Evolutionary conservation across 2,113 vertebrate genomes (phyloP), one percentile per base, ranked within the genome.

Genomic region (Zonotrichia leucophrys): DNA sequence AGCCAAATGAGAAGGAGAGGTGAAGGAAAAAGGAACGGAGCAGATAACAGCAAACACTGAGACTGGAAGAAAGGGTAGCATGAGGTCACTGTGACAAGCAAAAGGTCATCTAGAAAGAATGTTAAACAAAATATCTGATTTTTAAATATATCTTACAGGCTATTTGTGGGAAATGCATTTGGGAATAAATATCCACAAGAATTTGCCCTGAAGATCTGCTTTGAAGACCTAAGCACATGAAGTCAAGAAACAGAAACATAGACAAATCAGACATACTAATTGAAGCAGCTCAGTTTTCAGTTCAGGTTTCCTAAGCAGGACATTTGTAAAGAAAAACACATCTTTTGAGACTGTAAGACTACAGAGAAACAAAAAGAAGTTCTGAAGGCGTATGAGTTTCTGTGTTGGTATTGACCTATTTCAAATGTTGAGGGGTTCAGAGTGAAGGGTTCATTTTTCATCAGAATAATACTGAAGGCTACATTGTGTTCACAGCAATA

Each of bases 141-240:
- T 93, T 92, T 44, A 94, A 97, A 88, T 89, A 70, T 75, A 76
- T 86, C 76, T 96, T 96, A 87, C 63, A 95, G 90, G 70, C 89
- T 91, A 87, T 90, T 93, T 91, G 83, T 91, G 89, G 90, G 72
- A 92, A 94, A 82, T 83, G 55, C 90, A 77, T 94, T 92, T 84
- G 87, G 91, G 77, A 96, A 92, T 90, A 82, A 83, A 96, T 96
- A 92, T 89, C 84, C 92, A 94, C 87, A 95, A 87, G 95, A 96
- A 96, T 96, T 96, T 96, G 95, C 83, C 92, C 92, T 91, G 86
- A 94, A 95, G 91, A 93, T 91, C 86, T 94, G 60, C 89, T 94
- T 91, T 96, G 91, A 90, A 96, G 69, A 95, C 87, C 76, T 92
- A 89, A 95, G 86, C 74, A 76, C 77, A 78, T 50, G 63, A 69